These are phyloP conservation scores for Nemotelus pantherinus DNA, from an alignment of 2,888 invertebrate genomes.

Conservation along the genomic window DNA sequence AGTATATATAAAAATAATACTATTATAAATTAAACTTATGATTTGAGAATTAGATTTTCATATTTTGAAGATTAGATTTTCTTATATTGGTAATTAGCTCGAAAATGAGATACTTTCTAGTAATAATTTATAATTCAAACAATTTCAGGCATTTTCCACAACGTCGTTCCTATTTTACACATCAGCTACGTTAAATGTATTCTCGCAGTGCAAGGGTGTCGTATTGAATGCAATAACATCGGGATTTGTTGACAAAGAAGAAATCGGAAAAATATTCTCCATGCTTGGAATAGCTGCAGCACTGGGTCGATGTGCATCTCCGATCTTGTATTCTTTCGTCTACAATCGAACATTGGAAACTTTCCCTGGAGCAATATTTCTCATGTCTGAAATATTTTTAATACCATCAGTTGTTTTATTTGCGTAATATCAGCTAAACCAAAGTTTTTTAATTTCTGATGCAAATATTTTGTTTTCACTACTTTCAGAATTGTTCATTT, in stretches of 20 bases:
- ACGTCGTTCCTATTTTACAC: constrained; percentile 21
- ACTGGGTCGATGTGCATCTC: constrained; percentile 19
- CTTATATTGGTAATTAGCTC: no score
- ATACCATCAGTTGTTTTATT: constrained; percentile 23
- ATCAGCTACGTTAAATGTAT: constrained; percentile 25
- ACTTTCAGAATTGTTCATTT: neutral
- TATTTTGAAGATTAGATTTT: no score
- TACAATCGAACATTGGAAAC: constrained; percentile 34
- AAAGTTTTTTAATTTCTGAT: neutral
- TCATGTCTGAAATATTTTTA: constrained; percentile 32
- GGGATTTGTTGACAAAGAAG: constrained; percentile 35
- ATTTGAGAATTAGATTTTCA: no score
- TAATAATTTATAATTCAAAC: no score
- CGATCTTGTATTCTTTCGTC: constrained; percentile 16
- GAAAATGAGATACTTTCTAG: no score
- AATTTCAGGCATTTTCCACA: constrained; percentile 26
- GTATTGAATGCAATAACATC: constrained; percentile 31
- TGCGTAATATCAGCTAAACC: no score
- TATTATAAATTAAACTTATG: no score
- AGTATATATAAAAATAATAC: no score
- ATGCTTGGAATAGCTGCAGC: constrained; percentile 32
- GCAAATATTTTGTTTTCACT: neutral
- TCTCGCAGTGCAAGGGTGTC: constrained; percentile 37
- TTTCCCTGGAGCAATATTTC: constrained; percentile 35
- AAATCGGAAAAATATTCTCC: constrained; percentile 32